Percentiles rank a stretch among this genome's conserved stretches.
Evolutionary conservation across 2,113 vertebrate genomes (phyloP).

Genomic region (Rhodinocichla rosea): DNA sequence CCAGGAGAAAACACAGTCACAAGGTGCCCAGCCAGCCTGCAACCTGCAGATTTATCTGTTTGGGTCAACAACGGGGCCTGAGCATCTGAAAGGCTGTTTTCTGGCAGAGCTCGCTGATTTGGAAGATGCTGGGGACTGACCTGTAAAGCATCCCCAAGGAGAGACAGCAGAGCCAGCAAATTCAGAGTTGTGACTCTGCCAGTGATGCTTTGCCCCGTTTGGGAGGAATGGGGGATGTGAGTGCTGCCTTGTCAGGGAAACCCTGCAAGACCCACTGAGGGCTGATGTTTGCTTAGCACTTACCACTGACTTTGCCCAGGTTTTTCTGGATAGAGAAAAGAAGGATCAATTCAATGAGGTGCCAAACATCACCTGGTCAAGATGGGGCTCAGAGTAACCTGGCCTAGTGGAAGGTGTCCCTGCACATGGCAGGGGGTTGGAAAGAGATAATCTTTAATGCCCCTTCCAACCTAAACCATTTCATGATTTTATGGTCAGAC

Average conservation of each 20-base stretch:
- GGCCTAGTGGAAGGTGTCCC: neutral
- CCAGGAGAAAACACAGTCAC: neutral
- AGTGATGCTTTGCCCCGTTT: rapidly evolving
- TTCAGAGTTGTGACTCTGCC: neutral
- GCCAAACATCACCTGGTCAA: neutral
- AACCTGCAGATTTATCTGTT: neutral
- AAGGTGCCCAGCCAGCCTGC: neutral
- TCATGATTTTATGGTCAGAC: neutral
- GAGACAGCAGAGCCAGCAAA: neutral
- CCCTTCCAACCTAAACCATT: neutral
- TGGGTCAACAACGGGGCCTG: neutral
- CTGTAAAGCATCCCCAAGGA: neutral
- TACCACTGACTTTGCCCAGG: neutral
- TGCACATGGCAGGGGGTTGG: neutral
- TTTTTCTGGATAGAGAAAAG: neutral
- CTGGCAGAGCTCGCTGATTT: neutral
- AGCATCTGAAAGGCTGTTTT: neutral
- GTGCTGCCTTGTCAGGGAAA: neutral
- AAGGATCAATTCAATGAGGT: neutral
- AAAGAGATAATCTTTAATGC: neutral
- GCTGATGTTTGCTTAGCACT: neutral
- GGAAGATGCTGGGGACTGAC: neutral
- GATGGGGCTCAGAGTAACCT: neutral
- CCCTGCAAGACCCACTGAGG: neutral
- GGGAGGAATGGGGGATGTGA: neutral